These are phyloP conservation scores for Periphyllus acericola DNA, from an alignment of 2,888 invertebrate species.

Conservation along the genomic window DNA sequence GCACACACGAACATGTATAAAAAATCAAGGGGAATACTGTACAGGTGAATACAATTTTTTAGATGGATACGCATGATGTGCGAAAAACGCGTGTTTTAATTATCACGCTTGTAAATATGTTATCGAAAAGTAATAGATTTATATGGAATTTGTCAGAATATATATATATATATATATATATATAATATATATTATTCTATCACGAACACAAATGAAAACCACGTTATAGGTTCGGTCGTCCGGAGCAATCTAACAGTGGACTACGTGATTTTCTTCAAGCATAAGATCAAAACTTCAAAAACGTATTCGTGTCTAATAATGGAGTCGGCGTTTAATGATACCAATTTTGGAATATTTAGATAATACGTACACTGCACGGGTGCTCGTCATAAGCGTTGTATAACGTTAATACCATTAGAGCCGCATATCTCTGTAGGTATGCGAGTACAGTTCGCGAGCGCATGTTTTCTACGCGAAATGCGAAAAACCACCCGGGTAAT, in stretches of 20 bases:
- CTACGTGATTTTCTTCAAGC: neutral
- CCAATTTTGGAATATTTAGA: neutral
- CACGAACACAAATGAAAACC: too few species aligned
- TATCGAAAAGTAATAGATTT: neutral
- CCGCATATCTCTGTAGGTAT: neutral
- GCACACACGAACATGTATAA: neutral
- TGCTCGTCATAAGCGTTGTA: neutral
- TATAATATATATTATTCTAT: too few species aligned
- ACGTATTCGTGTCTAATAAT: neutral
- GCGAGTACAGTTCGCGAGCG: too few species aligned
- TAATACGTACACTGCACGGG: neutral
- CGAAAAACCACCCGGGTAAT: neutral
- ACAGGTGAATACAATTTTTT: neutral
- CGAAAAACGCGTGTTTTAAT: neutral
- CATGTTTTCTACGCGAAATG: too few species aligned
- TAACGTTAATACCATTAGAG: neutral
- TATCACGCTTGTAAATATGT: neutral
- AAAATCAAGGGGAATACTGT: neutral
- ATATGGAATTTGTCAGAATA: too few species aligned
- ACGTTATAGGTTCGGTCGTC: too few species aligned
- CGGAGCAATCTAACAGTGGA: neutral
- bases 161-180: too few species aligned
- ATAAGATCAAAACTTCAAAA: neutral
- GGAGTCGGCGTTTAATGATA: neutral
- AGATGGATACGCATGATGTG: neutral